A percentile compares a stretch with the other conserved stretches of the same genome.
phyloP scores from a whole-genome alignment of 2,888 invertebrate species.

The Napeogenes inachia region DNA sequence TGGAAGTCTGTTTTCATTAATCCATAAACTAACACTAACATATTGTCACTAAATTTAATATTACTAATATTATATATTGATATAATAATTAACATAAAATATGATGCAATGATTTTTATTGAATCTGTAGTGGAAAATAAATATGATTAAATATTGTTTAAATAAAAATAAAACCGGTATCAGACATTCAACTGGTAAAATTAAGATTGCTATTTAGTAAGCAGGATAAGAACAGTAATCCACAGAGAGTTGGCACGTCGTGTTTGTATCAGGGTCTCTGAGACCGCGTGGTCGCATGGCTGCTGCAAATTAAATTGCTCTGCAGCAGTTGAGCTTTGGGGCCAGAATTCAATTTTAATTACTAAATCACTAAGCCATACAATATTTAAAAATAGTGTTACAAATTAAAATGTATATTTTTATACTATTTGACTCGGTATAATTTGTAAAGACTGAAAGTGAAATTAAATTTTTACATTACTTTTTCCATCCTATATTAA shows the following conservation, averaged over 20 bases:
- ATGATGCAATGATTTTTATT: too few relatives aligned
- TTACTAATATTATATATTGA: too few relatives aligned
- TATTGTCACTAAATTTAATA: too few relatives aligned
- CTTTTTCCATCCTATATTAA: not conserved
- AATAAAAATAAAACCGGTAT: too few relatives aligned
- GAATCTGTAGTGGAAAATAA: too few relatives aligned
- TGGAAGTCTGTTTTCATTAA: not conserved
- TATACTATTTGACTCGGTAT: not conserved
- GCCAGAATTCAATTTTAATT: constrained; percentile 5
- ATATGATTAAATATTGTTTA: too few relatives aligned
- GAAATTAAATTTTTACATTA: not conserved
- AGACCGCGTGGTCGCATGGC: not conserved
- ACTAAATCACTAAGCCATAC: not conserved
- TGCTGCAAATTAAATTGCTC: constrained; percentile 6
- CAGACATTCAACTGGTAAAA: too few relatives aligned
- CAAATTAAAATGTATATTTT: not conserved
- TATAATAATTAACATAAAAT: too few relatives aligned
- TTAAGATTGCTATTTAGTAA: too few relatives aligned
- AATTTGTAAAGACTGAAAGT: not conserved
- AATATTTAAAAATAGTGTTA: not conserved
- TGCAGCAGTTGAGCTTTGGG: not conserved
- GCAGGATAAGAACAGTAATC: not conserved
- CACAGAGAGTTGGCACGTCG: not conserved
- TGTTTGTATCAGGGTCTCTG: constrained; percentile 1
- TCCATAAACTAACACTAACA: not conserved